Percentiles rank a stretch among this genome's conserved stretches.
phyloP scores from a whole-genome alignment of 2,113 vertebrate species.

The Neoarius graeffei region DNA sequence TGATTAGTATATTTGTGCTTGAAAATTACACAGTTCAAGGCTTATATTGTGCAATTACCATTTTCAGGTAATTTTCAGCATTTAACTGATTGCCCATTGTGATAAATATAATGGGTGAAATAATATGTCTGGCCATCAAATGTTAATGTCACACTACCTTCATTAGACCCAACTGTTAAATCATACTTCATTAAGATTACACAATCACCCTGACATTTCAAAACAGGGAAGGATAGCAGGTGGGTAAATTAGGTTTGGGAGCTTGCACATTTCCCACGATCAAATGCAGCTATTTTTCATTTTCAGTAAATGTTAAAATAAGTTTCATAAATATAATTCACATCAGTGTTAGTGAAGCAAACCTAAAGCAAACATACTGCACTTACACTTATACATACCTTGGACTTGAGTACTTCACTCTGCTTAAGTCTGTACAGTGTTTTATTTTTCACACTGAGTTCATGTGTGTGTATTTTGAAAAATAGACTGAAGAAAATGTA shows the following conservation, averaged over 20 bases:
- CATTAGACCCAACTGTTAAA: slow-evolving; percentile 49
- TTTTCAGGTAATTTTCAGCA: slow-evolving; percentile 54
- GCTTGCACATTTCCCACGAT: not conserved
- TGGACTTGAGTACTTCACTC: not conserved
- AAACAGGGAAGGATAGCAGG: slow-evolving; percentile 1
- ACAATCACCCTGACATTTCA: slow-evolving; percentile 30
- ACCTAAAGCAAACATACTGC: not conserved
- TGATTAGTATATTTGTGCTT: slow-evolving; percentile 26
- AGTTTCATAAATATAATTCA: not conserved
- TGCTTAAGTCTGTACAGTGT: not conserved
- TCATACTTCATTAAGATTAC: slow-evolving; percentile 52
- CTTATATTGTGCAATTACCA: slow-evolving; percentile 62
- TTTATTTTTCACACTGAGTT: not conserved
- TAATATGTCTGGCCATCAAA: slow-evolving; percentile 37
- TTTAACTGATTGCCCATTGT: slow-evolving; percentile 65
- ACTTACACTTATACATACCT: not conserved
- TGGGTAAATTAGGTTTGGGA: slow-evolving; percentile 13
- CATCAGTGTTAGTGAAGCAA: not conserved
- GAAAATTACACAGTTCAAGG: slow-evolving; percentile 41
- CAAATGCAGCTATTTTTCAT: not conserved
- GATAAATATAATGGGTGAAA: slow-evolving; percentile 59
- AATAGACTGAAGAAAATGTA: not conserved
- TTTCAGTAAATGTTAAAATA: not conserved
- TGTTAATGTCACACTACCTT: slow-evolving; percentile 48
- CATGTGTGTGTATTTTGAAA: not conserved